These are phyloP conservation scores for Tursiops truncatus DNA, from an alignment of 2,113 vertebrate species.

Conservation along the genomic window DNA sequence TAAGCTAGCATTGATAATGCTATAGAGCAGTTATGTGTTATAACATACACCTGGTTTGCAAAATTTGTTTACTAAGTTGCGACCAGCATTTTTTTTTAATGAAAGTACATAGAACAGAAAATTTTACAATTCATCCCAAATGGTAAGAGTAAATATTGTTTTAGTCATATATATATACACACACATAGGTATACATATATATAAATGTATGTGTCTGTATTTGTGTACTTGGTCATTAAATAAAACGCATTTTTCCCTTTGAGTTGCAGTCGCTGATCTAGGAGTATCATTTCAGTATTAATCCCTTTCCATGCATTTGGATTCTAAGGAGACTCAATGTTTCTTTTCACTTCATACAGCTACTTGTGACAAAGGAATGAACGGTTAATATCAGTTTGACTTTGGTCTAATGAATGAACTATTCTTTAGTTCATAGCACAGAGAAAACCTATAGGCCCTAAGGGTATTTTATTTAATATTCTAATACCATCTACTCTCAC, in stretches of 20 bases:
- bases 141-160: not conserved
- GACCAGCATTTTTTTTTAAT: not conserved
- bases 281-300: not conserved
- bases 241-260: constrained; percentile 20
- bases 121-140: not conserved
- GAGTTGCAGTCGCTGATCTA: not conserved
- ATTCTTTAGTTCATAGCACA: not conserved
- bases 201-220: not conserved
- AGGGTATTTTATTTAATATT: constrained; percentile 3
- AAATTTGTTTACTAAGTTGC: not conserved
- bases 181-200: not conserved
- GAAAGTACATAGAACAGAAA: not conserved
- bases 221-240: constrained; percentile 21
- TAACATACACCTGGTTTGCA: not conserved
- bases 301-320: not conserved
- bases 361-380: constrained; percentile 23
- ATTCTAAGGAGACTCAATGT: not conserved
- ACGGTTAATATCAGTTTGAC: not conserved
- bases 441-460: not conserved
- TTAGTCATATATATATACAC: not conserved
- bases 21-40: not conserved
- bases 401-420: not conserved
- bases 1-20: constrained; percentile 5
- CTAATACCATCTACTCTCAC: not conserved
- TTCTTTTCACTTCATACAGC: not conserved